Percentiles rank a stretch among this genome's conserved stretches.
Conservation (phyloP, 2,113 vertebrate species). For the Excalfactoria chinensis region DNA sequence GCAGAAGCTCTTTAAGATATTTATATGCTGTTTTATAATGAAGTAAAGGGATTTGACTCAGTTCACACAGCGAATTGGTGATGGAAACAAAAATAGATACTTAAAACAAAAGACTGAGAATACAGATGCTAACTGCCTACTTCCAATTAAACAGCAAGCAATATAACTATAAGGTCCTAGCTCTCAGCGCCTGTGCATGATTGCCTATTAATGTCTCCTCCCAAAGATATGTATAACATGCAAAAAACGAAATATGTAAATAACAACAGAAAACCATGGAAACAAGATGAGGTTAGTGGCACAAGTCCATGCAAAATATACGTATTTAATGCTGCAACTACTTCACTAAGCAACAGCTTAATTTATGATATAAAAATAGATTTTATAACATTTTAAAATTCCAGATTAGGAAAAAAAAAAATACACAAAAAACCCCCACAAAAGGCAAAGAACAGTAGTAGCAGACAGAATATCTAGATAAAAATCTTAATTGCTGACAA, state of each 20-base stretch:
- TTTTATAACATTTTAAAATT: neutral
- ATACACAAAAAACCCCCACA: neutral
- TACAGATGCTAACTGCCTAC: neutral
- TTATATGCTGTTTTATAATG: neutral
- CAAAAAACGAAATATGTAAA: neutral
- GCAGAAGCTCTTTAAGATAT: neutral
- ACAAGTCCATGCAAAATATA: constrained; percentile 41
- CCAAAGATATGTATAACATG: neutral
- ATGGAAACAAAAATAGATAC: neutral
- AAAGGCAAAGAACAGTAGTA: neutral
- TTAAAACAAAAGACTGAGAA: no score
- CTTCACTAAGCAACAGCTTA: constrained; percentile 51
- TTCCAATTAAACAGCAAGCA: neutral
- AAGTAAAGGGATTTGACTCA: neutral
- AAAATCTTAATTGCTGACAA: constrained; percentile 50
- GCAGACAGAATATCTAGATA: neutral
- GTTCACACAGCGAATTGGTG: neutral
- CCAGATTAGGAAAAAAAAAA: constrained; percentile 34
- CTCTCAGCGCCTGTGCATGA: neutral
- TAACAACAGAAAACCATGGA: constrained; percentile 67
- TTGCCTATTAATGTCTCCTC: neutral
- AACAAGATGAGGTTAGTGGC: constrained; percentile 52
- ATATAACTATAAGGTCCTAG: neutral
- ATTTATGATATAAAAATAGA: constrained; percentile 28
- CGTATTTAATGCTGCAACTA: neutral